phyloP scores from a whole-genome alignment of 2,113 vertebrate species.

The Ceyx margarethae region DNA sequence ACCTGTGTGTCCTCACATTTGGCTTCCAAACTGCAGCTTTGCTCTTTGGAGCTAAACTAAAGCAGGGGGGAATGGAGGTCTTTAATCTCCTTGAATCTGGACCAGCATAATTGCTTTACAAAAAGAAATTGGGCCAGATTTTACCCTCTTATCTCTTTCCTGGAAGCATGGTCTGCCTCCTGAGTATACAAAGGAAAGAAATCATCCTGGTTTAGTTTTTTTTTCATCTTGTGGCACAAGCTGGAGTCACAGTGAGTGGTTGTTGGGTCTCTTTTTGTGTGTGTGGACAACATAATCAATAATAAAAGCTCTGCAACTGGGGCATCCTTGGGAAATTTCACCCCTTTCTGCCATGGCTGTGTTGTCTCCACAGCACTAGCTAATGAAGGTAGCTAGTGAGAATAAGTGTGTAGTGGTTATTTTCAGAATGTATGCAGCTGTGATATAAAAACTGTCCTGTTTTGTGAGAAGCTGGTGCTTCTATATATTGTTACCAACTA shows the following conservation, averaged over 20 bases:
- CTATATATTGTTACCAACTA: neutral
- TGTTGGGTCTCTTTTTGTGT: neutral
- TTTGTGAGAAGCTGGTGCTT: neutral
- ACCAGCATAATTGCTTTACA: constrained; percentile 27
- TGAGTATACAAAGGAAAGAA: constrained; percentile 18
- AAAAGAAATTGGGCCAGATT: constrained; percentile 12
- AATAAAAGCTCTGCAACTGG: constrained; percentile 11
- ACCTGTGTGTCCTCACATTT: neutral
- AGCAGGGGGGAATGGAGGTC: neutral
- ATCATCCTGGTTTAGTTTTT: neutral
- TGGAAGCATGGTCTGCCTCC: neutral
- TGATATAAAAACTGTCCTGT: neutral
- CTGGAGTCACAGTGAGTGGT: neutral
- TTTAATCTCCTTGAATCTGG: constrained; percentile 32
- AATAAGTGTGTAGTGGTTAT: neutral
- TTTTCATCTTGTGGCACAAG: neutral
- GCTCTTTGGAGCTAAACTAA: neutral
- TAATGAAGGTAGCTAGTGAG: neutral
- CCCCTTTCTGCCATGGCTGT: neutral
- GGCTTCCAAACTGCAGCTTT: constrained; percentile 9
- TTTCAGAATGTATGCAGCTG: neutral
- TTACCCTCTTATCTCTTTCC: constrained; percentile 20
- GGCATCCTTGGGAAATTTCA: neutral
- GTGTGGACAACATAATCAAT: neutral
- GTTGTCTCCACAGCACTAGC: neutral